phyloP scores from a whole-genome alignment of 2,888 invertebrate genomes.

The Tetragonula carbonaria region DNA sequence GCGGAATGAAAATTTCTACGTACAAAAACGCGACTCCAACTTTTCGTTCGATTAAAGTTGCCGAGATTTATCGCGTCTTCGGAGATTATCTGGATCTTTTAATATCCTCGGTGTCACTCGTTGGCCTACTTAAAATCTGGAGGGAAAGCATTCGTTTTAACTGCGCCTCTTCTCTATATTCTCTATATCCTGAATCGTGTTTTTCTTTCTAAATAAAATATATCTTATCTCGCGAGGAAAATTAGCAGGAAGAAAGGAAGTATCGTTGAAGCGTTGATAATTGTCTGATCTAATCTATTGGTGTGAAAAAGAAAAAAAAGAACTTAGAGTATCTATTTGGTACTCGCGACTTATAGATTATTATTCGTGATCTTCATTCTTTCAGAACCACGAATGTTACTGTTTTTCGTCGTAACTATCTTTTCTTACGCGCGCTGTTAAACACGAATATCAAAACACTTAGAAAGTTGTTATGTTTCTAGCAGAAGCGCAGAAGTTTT shows the following conservation, averaged over 20 bases:
- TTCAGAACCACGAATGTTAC: constrained; percentile 51
- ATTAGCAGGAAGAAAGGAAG: not conserved
- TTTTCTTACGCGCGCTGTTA: not conserved
- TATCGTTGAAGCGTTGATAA: constrained; percentile 60
- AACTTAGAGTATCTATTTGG: constrained; percentile 55
- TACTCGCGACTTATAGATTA: constrained; percentile 51
- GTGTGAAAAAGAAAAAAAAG: constrained; percentile 48
- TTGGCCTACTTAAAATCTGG: constrained; percentile 13
- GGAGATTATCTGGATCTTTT: constrained; percentile 26
- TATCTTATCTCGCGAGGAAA: not conserved
- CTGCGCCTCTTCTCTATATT: not conserved
- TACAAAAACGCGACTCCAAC: not conserved
- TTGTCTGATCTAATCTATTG: constrained; percentile 32
- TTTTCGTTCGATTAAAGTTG: constrained; percentile 9
- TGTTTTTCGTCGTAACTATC: constrained; percentile 10
- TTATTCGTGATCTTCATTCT: constrained; percentile 51
- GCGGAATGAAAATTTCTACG: not conserved
- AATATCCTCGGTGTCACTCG: constrained; percentile 14
- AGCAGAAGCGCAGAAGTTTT: too few relatives aligned
- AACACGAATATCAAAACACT: not conserved
- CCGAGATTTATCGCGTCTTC: constrained; percentile 24
- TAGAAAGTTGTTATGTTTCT: not conserved
- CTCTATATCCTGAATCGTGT: not conserved
- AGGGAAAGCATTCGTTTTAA: constrained; percentile 24
- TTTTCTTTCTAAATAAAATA: constrained; percentile 14